Conservation (phyloP, 2,888 invertebrate genomes). For the Priocnemis perturbator region DNA sequence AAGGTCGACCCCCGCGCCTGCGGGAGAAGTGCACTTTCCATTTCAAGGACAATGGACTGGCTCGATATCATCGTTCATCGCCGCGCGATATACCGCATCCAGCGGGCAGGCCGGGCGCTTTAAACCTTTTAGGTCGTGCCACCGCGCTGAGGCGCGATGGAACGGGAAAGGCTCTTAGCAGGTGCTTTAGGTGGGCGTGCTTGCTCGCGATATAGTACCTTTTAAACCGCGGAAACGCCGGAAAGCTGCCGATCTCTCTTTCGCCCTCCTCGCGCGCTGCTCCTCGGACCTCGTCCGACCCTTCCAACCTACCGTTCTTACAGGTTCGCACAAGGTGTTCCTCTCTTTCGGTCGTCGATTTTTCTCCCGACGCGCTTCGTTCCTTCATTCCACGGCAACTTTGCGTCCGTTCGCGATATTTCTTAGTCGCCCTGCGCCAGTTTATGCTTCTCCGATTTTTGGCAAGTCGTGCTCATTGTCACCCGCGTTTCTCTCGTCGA, state of each 20-base stretch:
- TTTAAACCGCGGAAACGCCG: conserved; percentile 62
- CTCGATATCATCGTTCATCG: conserved; percentile 38
- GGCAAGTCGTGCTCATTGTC: too few species aligned
- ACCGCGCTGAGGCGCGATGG: conserved; percentile 46
- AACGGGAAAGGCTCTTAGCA: conserved; percentile 67
- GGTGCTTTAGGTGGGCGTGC: conserved; percentile 65
- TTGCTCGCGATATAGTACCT: conserved; percentile 64
- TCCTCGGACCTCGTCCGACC: not conserved
- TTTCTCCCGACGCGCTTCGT: not conserved
- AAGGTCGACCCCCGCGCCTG: conserved; percentile 1
- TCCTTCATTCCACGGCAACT: not conserved
- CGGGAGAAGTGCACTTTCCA: conserved; percentile 19
- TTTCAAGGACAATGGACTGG: conserved; percentile 38
- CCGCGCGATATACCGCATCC: conserved; percentile 37
- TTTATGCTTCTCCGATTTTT: not conserved
- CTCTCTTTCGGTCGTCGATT: not conserved
- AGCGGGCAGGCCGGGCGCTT: conserved; percentile 25
- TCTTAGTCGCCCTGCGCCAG: not conserved
- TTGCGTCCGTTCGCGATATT: too few species aligned
- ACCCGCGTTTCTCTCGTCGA: too few species aligned
- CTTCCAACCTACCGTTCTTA: conserved; percentile 10
- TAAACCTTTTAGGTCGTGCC: conserved; percentile 53
- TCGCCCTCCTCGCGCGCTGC: conserved; percentile 35
- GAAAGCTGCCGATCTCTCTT: conserved; percentile 41
- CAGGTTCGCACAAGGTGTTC: conserved; percentile 25